Evolutionary conservation across 2,888 invertebrate species (phyloP), one percentile per base, ranked within the genome.

Genomic region (Rhimphoctona megacephalus): DNA sequence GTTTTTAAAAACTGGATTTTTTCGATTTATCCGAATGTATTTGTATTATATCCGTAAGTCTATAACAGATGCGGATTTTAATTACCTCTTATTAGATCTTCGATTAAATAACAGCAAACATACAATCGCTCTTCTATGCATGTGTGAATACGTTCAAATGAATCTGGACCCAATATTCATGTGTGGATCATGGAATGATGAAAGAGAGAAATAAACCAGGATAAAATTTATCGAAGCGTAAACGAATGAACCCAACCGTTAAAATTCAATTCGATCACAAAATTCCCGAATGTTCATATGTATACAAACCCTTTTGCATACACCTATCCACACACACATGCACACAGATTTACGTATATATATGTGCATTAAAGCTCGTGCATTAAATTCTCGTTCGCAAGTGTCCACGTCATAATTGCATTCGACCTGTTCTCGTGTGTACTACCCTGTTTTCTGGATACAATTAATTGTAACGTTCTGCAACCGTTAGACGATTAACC

Each of bases 351-450:
- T 22, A 33, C 61, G 57, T 11, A 11, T 11, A 43, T 17, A 14
- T 2, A 43, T 69, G 30, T 61, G 61, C 17, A 25, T 9, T n/a
- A 30, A 30, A 17, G 33, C 54, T 33, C 69, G 22, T 33, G 64
- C 80, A 80, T 86, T 86, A 76, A 86, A 86, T 86, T 83, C 83
- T 80, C 83, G 80, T 83, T 86, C 80, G 80, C 80, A 72, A 80
- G 76, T 76, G 76, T 86, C 76, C 82, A 54, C 83, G 85, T 82
- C 83, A 85, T 83, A 80, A 86, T 86, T 86, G 72, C 70, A 80
- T 83, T 76, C 39, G 72, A 64, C n/a, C 74, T 36, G 33, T 19
- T 72, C 85, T 74, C 67, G 70, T 70, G 57, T 74, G 43, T 77
- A 36, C 54, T 30, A 17, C 33, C 33, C 69, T 19, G 25, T 70